Evolutionary conservation across 1,140 invertebrate genomes (phyloP).

Genomic region (Cotesia glomerata): DNA sequence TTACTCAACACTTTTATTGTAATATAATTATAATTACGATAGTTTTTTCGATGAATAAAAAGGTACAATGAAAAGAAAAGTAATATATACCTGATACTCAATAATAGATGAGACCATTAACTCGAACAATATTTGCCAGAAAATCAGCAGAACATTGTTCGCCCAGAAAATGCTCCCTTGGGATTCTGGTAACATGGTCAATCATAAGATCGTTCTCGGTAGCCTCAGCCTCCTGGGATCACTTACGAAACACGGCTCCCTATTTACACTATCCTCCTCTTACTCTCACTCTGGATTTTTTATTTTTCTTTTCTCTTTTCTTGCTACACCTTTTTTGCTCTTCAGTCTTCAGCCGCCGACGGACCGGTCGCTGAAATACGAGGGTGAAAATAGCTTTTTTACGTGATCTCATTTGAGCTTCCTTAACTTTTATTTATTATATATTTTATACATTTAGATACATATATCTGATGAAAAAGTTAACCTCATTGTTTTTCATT

Average conservation of each 20-base stretch:
- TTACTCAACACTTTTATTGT: too few relatives aligned
- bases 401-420: conserved; percentile 52
- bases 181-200: conserved; percentile 60
- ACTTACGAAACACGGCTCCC: conserved; percentile 46
- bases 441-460: too few relatives aligned
- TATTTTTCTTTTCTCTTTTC: not conserved
- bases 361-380: conserved; percentile 10
- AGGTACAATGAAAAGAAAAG: not conserved
- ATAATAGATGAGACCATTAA: not conserved
- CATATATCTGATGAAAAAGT: too few relatives aligned
- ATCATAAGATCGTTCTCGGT: conserved; percentile 61
- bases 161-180: conserved; percentile 53
- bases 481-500: too few relatives aligned
- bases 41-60: too few relatives aligned
- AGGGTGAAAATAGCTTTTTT: conserved; percentile 59
- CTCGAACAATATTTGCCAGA: not conserved
- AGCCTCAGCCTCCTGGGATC: conserved; percentile 51
- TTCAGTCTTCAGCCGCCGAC: conserved; percentile 18
- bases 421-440: conserved; percentile 35
- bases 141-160: conserved; percentile 26
- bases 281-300: too few relatives aligned
- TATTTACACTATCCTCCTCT: conserved; percentile 23
- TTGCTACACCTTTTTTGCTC: too few relatives aligned
- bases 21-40: too few relatives aligned
- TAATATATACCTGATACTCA: not conserved